Conservation (phyloP, 2,797 vertebrate species). For the Dromococcyx pavoninus region DNA sequence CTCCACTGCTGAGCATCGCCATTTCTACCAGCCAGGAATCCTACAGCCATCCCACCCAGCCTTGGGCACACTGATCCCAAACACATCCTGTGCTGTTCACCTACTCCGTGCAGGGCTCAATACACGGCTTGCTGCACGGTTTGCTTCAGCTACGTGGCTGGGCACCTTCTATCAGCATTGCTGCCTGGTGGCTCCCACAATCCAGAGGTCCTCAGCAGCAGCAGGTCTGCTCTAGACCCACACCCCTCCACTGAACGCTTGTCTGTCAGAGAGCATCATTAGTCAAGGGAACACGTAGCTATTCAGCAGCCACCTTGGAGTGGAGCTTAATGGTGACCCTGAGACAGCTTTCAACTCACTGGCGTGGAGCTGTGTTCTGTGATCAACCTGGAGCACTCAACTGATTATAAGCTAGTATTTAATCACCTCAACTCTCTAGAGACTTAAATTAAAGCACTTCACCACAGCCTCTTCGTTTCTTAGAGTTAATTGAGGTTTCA, state of each 20-base stretch:
- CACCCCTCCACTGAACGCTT: neutral
- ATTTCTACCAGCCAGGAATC: neutral
- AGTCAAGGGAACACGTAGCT: neutral
- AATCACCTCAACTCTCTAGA: slow-evolving; percentile 58
- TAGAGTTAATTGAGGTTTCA: slow-evolving; percentile 44
- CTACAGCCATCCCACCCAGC: neutral
- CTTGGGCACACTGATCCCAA: neutral
- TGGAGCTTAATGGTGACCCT: slow-evolving; percentile 49
- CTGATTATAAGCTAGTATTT: slow-evolving; percentile 69
- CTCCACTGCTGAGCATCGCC: neutral
- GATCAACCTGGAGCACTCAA: slow-evolving; percentile 21
- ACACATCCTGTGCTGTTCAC: neutral
- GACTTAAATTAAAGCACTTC: slow-evolving; percentile 62
- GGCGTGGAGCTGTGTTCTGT: slow-evolving; percentile 13
- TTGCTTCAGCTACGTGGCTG: neutral
- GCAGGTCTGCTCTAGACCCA: neutral
- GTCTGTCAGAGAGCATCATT: neutral
- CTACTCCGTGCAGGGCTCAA: accelerated
- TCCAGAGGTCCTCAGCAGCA: neutral
- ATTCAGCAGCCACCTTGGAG: slow-evolving; percentile 26
- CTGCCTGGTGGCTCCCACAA: neutral
- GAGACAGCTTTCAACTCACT: slow-evolving; percentile 48
- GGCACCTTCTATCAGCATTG: neutral
- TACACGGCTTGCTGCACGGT: accelerated
- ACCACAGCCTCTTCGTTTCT: neutral